Percentiles rank a stretch among this genome's conserved stretches.
phyloP scores from a whole-genome alignment of 1,140 invertebrate species.

The Drosophila watanabei region DNA sequence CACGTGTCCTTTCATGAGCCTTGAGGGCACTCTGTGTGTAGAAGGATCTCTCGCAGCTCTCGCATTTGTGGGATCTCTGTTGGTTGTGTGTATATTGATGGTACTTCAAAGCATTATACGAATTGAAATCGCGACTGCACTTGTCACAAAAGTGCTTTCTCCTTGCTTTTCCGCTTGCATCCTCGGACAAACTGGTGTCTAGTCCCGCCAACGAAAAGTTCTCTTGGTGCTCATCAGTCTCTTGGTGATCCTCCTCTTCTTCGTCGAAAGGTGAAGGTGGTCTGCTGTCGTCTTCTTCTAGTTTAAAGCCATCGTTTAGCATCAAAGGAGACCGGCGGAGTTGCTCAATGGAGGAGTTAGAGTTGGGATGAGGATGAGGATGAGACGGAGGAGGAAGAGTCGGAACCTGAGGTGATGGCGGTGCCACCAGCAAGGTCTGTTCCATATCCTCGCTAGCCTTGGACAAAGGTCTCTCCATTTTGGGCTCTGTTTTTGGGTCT shows the following conservation, averaged over 20 bases:
- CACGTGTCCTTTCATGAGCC: slow-evolving; percentile 89
- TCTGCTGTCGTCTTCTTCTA: slow-evolving; percentile 54
- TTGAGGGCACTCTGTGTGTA: slow-evolving; percentile 92
- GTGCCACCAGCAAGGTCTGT: slow-evolving; percentile 31
- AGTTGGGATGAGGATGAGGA: background rate
- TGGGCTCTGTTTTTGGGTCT: background rate
- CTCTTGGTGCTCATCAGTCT: slow-evolving; percentile 40
- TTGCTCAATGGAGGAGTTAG: slow-evolving; percentile 54
- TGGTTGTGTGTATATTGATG: slow-evolving; percentile 93
- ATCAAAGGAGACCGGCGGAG: slow-evolving; percentile 55
- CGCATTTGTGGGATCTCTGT: slow-evolving; percentile 91
- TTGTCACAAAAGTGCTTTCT: slow-evolving; percentile 86
- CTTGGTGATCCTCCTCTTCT: slow-evolving; percentile 11
- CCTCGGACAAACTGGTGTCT: slow-evolving; percentile 18
- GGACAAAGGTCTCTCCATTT: slow-evolving; percentile 25
- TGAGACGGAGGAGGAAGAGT: background rate
- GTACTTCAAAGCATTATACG: slow-evolving; percentile 94
- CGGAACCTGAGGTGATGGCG: slow-evolving; percentile 19
- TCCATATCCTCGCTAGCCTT: slow-evolving; percentile 23
- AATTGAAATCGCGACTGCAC: slow-evolving; percentile 91
- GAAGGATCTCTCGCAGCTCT: slow-evolving; percentile 90
- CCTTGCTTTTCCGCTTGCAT: slow-evolving; percentile 15
- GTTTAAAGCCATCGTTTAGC: slow-evolving; percentile 52
- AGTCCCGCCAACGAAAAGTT: slow-evolving; percentile 27
- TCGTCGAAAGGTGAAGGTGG: slow-evolving; percentile 39